Conservation (phyloP, 2,888 invertebrate species). For the Drosophila quinaria region DNA sequence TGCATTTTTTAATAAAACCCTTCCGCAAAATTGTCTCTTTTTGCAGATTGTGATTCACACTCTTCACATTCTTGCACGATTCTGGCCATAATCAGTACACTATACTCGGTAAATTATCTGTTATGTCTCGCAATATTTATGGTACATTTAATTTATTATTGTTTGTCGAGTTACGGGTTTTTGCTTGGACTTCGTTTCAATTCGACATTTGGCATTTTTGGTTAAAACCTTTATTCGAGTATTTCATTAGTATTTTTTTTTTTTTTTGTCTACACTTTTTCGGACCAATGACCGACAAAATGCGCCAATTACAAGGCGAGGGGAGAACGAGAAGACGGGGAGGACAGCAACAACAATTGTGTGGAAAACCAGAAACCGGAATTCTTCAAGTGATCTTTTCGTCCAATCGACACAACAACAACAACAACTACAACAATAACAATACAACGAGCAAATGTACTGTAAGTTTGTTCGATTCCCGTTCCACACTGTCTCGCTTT, state of each 20-base stretch:
- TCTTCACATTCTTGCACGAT: conserved; percentile 69
- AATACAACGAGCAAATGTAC: conserved; percentile 48
- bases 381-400: conserved; percentile 79
- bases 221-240: conserved; percentile 28
- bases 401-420: conserved; percentile 61
- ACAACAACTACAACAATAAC: conserved; percentile 32
- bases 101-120: conserved; percentile 16
- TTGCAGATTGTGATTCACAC: conserved; percentile 38
- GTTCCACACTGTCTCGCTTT: conserved; percentile 16
- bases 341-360: conserved; percentile 39
- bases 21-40: conserved; percentile 23
- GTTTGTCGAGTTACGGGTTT: conserved; percentile 37
- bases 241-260: conserved; percentile 35
- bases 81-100: conserved; percentile 8
- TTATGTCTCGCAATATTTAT: conserved; percentile 9
- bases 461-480: conserved; percentile 45
- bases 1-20: conserved; percentile 50
- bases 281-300: conserved; percentile 82
- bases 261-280: conserved; percentile 57
- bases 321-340: not conserved
- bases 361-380: conserved; percentile 74
- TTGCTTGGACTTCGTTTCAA: conserved; percentile 26
- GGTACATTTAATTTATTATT: conserved; percentile 29
- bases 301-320: conserved; percentile 52
- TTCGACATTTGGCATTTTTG: conserved; percentile 70